These are phyloP conservation scores for Trissoscelio sp. DNA, from an alignment of 2,888 invertebrate genomes.

Conservation along the genomic window DNA sequence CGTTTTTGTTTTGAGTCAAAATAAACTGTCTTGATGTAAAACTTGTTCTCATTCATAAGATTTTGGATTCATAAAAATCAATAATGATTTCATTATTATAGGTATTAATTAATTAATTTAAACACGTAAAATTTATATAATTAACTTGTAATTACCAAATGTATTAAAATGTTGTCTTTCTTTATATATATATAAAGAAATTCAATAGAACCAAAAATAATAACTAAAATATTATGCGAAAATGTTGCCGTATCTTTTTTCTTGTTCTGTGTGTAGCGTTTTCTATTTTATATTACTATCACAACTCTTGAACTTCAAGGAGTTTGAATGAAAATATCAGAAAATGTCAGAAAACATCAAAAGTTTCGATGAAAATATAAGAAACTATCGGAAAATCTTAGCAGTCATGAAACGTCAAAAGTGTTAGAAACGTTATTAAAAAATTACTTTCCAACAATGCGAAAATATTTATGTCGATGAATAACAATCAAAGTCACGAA, in stretches of 20 bases:
- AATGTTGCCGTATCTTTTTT: slow-evolving; percentile 36
- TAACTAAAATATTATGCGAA: slow-evolving; percentile 30
- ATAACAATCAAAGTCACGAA: too few relatives aligned
- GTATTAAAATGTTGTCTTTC: too few relatives aligned
- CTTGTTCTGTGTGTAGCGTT: slow-evolving; percentile 37
- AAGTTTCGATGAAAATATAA: slow-evolving; percentile 57
- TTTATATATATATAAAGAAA: slow-evolving; percentile 21
- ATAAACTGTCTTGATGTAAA: too few relatives aligned
- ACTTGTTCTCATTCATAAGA: too few relatives aligned
- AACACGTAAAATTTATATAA: too few relatives aligned
- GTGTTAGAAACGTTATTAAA: slow-evolving; percentile 43
- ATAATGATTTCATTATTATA: too few relatives aligned
- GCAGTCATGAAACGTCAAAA: slow-evolving; percentile 50
- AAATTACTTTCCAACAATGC: slow-evolving; percentile 42
- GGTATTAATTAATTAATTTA: too few relatives aligned
- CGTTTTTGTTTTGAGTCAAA: too few relatives aligned
- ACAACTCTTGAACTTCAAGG: slow-evolving; percentile 54
- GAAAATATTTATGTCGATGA: too few relatives aligned
- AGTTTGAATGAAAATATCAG: slow-evolving; percentile 65
- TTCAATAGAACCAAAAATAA: slow-evolving; percentile 13
- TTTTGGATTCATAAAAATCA: too few relatives aligned
- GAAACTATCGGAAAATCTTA: slow-evolving; percentile 64
- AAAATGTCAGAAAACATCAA: slow-evolving; percentile 61
- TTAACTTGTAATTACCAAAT: too few relatives aligned
- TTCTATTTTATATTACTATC: slow-evolving; percentile 64